phyloP scores from a whole-genome alignment of 2,888 invertebrate species.

The Gryllus longicercus region DNA sequence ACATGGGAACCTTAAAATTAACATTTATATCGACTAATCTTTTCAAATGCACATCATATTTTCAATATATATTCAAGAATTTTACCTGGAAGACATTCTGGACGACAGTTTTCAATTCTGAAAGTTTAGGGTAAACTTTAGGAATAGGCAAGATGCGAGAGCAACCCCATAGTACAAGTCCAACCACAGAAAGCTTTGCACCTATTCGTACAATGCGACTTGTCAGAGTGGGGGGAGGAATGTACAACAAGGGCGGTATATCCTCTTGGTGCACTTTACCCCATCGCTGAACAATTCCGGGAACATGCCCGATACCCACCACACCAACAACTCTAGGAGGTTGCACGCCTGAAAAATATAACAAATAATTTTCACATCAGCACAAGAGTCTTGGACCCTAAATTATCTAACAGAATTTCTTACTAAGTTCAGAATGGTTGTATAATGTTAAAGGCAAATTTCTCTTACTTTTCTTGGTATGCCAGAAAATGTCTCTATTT shows the following conservation, averaged over 20 bases:
- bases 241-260: conserved; percentile 62
- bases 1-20: too few species aligned
- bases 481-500: too few species aligned
- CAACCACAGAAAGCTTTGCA: conserved; percentile 57
- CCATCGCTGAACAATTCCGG: conserved; percentile 85
- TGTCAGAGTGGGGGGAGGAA: conserved; percentile 67
- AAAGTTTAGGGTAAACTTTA: neutral
- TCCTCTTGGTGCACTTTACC: conserved; percentile 63
- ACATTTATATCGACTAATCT: too few species aligned
- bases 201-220: conserved; percentile 57
- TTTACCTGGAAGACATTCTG: too few species aligned
- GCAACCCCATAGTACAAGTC: conserved; percentile 43
- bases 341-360: conserved; percentile 42
- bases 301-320: conserved; percentile 95
- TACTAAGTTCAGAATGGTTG: too few species aligned
- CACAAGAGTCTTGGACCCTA: too few species aligned
- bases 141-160: conserved; percentile 39
- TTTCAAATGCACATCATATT: too few species aligned
- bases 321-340: conserved; percentile 85
- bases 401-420: too few species aligned
- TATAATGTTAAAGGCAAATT: too few species aligned
- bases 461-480: too few species aligned
- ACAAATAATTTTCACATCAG: neutral
- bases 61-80: too few species aligned
- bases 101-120: neutral